Evolutionary conservation across 2,888 invertebrate species (phyloP).

Genomic region (Norana najaformis): DNA sequence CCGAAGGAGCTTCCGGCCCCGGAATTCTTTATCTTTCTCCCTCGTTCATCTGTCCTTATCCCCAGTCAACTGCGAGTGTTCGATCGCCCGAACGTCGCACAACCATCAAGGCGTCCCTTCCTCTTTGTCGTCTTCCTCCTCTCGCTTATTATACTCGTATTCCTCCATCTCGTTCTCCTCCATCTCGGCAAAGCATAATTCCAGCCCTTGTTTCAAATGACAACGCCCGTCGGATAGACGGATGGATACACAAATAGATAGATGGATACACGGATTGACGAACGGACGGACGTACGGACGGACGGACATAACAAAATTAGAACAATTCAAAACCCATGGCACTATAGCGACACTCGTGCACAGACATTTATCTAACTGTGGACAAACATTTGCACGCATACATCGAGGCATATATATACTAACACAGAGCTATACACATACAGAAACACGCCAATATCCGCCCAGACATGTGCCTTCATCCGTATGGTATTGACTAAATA

Average conservation of each 20-base stretch:
- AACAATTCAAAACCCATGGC: neutral
- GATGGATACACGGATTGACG: neutral
- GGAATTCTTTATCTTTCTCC: neutral
- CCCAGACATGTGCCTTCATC: too few relatives aligned
- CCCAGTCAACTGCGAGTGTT: neutral
- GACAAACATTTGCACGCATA: too few relatives aligned
- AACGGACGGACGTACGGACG: slow-evolving; percentile 4
- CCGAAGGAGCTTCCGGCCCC: neutral
- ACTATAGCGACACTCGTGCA: neutral
- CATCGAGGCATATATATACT: too few relatives aligned
- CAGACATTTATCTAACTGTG: too few relatives aligned
- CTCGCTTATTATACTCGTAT: neutral
- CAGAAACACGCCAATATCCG: too few relatives aligned
- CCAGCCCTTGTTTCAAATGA: neutral
- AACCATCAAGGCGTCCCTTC: neutral
- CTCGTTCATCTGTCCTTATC: neutral
- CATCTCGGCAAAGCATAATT: neutral
- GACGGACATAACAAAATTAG: neutral
- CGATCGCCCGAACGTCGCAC: slow-evolving; percentile 13
- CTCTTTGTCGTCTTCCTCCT: neutral
- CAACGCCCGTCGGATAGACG: neutral
- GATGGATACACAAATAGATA: neutral
- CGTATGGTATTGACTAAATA: too few relatives aligned
- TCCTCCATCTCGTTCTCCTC: slow-evolving; percentile 4
- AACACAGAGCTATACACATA: too few relatives aligned